Evolutionary conservation across 2,888 invertebrate genomes (phyloP).

Genomic region (Lasioglossum malachurum): DNA sequence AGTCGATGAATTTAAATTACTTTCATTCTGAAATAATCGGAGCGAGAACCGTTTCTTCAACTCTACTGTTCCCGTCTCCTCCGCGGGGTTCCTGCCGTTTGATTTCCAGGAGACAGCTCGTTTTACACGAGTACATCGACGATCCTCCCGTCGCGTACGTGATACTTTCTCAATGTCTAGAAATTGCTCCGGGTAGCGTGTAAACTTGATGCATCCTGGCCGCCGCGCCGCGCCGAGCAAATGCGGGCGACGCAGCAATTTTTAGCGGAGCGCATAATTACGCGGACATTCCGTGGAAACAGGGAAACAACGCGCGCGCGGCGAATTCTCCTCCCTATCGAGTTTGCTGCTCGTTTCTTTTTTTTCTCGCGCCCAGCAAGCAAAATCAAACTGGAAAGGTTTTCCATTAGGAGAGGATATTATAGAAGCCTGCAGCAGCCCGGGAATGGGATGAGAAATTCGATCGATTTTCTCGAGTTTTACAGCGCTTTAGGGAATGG

Average conservation of each 20-base stretch:
- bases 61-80: background rate
- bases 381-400: slow-evolving; percentile 57
- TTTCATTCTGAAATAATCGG: background rate
- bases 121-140: slow-evolving; percentile 16
- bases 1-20: background rate
- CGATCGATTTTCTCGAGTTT: slow-evolving; percentile 51
- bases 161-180: slow-evolving; percentile 15
- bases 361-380: slow-evolving; percentile 44
- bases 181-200: slow-evolving; percentile 21
- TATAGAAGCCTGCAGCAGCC: slow-evolving; percentile 16
- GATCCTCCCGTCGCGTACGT: background rate
- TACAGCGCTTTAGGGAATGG: slow-evolving; percentile 42
- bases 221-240: background rate
- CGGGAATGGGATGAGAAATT: slow-evolving; percentile 39
- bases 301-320: slow-evolving; percentile 40
- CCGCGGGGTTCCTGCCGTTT: slow-evolving; percentile 62
- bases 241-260: slow-evolving; percentile 28
- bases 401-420: slow-evolving; percentile 55
- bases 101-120: slow-evolving; percentile 58
- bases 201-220: slow-evolving; percentile 24
- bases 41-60: background rate
- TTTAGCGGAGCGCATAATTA: slow-evolving; percentile 49
- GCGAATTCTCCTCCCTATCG: slow-evolving; percentile 43
- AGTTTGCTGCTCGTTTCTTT: slow-evolving; percentile 69
- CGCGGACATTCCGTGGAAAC: slow-evolving; percentile 41